phyloP scores from a whole-genome alignment of 2,888 invertebrate species.

The Gandaritis pyraliata region DNA sequence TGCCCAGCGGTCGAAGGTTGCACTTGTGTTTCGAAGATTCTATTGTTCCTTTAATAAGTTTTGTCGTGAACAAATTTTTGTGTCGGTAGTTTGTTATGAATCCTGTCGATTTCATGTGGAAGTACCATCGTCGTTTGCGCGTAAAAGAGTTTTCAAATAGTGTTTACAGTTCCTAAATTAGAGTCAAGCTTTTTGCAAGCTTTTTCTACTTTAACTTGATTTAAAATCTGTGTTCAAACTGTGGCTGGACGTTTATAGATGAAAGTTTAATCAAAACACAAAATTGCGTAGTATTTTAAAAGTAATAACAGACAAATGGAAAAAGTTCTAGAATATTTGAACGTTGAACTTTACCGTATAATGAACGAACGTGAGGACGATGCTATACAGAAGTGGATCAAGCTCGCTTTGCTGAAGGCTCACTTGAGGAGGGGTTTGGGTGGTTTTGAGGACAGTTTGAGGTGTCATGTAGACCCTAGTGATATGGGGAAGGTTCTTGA shows the following conservation, averaged over 20 bases:
- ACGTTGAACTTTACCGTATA: conserved; percentile 50
- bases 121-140: no score
- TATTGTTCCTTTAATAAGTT: background rate
- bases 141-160: background rate
- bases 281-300: conserved; percentile 26
- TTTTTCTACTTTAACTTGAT: background rate
- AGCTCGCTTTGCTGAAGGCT: conserved; percentile 61
- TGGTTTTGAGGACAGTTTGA: conserved; percentile 57
- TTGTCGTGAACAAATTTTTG: no score
- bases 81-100: no score
- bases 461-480: conserved; percentile 43
- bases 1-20: conserved; percentile 11
- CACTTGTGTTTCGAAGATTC: conserved; percentile 25
- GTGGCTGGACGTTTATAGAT: conserved; percentile 18
- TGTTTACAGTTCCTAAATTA: conserved; percentile 1
- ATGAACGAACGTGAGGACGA: conserved; percentile 48
- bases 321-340: conserved; percentile 41
- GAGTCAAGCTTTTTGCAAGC: background rate
- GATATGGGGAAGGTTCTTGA: conserved; percentile 51
- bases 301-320: conserved; percentile 43
- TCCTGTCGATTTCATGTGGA: no score
- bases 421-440: conserved; percentile 57
- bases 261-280: conserved; percentile 36
- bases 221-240: conserved; percentile 3
- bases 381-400: conserved; percentile 65